Conservation (phyloP, 2,888 invertebrate species). For the Drosophila setosimentum region DNA sequence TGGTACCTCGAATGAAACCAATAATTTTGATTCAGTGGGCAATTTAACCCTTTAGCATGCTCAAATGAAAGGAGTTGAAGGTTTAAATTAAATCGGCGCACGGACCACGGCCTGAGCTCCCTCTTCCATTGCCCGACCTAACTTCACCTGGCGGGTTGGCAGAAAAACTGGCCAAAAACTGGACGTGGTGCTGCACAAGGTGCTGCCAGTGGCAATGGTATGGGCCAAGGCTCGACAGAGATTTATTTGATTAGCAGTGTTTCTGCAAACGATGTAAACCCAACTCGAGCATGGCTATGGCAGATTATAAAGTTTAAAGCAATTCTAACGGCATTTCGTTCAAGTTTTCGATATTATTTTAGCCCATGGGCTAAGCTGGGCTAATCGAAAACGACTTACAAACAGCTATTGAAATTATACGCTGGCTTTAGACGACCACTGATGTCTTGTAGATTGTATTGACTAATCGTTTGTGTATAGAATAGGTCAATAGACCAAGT, state of each 20-base stretch:
- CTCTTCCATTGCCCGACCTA: neutral
- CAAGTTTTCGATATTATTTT: conserved; percentile 41
- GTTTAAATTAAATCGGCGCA: conserved; percentile 80
- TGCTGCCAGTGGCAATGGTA: conserved; percentile 23
- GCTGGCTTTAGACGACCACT: conserved; percentile 24
- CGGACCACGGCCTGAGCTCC: conserved; percentile 33
- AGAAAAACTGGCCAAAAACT: conserved; percentile 21
- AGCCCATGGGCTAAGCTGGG: conserved; percentile 39
- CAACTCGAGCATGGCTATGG: conserved; percentile 48
- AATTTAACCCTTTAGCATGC: conserved; percentile 85
- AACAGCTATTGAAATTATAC: conserved; percentile 45
- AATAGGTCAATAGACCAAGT: conserved; percentile 22
- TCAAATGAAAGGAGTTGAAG: conserved; percentile 81
- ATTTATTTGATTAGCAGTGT: conserved; percentile 75
- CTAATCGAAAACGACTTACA: conserved; percentile 16
- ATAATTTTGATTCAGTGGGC: conserved; percentile 85
- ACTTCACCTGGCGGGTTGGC: conserved; percentile 9
- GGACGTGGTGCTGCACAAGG: conserved; percentile 27
- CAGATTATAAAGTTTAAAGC: conserved; percentile 66
- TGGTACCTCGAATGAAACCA: conserved; percentile 78
- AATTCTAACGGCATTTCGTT: conserved; percentile 64
- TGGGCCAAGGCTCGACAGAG: conserved; percentile 69
- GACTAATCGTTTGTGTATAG: conserved; percentile 16
- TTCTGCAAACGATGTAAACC: conserved; percentile 55
- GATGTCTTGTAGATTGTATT: conserved; percentile 31